Evolutionary conservation across 2,888 invertebrate genomes (phyloP).

Genomic region (Amphipyra tragopoginis): DNA sequence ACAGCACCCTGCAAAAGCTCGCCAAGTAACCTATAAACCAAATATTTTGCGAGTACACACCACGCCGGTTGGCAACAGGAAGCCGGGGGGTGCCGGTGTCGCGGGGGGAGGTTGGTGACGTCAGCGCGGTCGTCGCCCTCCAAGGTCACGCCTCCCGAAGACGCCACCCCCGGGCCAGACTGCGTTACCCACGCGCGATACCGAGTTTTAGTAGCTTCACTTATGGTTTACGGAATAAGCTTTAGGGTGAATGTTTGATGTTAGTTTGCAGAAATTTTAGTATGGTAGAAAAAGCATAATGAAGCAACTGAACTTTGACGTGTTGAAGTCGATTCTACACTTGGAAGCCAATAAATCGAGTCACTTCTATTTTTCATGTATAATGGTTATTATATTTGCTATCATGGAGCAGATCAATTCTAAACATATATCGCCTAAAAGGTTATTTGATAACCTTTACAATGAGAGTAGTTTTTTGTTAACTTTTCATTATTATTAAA

Average conservation of each 20-base stretch:
- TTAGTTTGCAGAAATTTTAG: not conserved
- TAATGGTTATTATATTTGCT: too few relatives aligned
- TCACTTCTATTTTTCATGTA: too few relatives aligned
- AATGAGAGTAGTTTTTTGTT: too few relatives aligned
- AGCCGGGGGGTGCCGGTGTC: conserved; percentile 35
- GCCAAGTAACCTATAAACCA: conserved; percentile 55
- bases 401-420: too few relatives aligned
- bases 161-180: conserved; percentile 58
- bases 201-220: conserved; percentile 22
- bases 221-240: conserved; percentile 19
- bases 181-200: conserved; percentile 52
- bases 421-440: too few relatives aligned
- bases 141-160: conserved; percentile 68
- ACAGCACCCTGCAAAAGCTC: conserved; percentile 35
- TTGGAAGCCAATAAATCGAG: too few relatives aligned
- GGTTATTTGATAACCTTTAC: too few relatives aligned
- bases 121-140: conserved; percentile 73
- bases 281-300: too few relatives aligned
- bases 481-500: too few relatives aligned
- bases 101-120: conserved; percentile 62
- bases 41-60: conserved; percentile 57
- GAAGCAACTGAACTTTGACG: too few relatives aligned
- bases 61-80: conserved; percentile 67
- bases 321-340: too few relatives aligned
- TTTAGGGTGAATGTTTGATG: conserved; percentile 29